Evolutionary conservation across 2,888 invertebrate genomes (phyloP), one percentile per base, ranked within the genome.

Genomic region (Ctenicera cuprea): DNA sequence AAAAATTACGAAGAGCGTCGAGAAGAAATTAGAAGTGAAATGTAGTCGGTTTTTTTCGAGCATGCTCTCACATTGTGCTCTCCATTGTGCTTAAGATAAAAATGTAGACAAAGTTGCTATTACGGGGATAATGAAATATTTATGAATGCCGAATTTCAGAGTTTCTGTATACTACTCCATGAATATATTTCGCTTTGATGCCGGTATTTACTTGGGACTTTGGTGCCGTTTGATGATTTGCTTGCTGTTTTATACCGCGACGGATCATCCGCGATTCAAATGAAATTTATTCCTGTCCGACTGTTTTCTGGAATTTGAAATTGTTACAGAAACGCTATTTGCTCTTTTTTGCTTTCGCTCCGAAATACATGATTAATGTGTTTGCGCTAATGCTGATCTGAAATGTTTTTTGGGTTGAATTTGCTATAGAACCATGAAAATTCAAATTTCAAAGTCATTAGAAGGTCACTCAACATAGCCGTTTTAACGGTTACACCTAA

Each of bases 121-220:
- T 30, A 14, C 54, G 7, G 14, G 14, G 14, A 54, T 54, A 54
- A 54, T 54, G 54, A 54, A 54, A 54, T 54, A 54, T 54, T 54
- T 54, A 54, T 54, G 54, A 54, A 45, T 30, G 54, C 30, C 20
- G 52, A 48, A 18, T 20, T 48, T 26, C 26, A 18, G 16, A 45
- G 50, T 26, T 50, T 30, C 26, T 22, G 30, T 54, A n/a, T 26
- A 54, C 14, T 54, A 33, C 54, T 54, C 14, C 54, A 30, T 54
- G 54, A 54, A 54, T 54, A 54, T 8, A 30, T 54, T 54, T 54
- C 30, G 54, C 54, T 54, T 54, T 54, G 54, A 30, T 50, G 54
- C 54, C 22, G n/a, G 22, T 50, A 30, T 54, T 54, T 54, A 30
- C 54, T 54, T 30, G 54, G 26, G 26, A 50, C 20, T 50, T 11